Evolutionary conservation across 2,888 invertebrate species (phyloP), one percentile per base, ranked within the genome.

Genomic region (Pheosia gnoma): DNA sequence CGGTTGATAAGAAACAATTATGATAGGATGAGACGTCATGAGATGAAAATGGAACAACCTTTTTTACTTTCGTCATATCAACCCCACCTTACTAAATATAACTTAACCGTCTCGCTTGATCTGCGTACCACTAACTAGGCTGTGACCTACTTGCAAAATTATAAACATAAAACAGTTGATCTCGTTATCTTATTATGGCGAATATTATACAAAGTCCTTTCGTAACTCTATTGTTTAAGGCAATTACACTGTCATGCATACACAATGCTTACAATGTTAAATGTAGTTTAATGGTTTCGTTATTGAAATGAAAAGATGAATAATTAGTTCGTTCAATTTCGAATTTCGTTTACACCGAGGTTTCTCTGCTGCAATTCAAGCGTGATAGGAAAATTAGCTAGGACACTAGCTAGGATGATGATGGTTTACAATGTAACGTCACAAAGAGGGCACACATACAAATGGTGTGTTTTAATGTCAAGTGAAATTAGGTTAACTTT

Each of bases 281-380:
- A 53, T 38, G 10, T 38, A 6, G 53, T 37, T 53, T 37, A 53
- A 37, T 36, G 53, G 37, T 36, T 25, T 36, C 7, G 37, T 37
- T 53, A 53, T 52, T 11, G 45, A 54, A 45, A 36, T 45, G 38
- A 25, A 45, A 59, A 36, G 49, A 39, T 52, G 43, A 41, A 36
- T 59, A 59, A 59, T 59, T 59, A 43, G 5, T 41, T 53, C n/a
- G 43, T 25, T 36, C 9, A 36, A 36, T 36, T 49, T 49, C 25
- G 9, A 36, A 36, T 36, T 49, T 49, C 25, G 9, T 8, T 1
- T 43, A 43, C 10, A 0, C 8, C 43, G 9, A 43, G 8, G 9
- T 39, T 6, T 39, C 39, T 6, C 7, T 39, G 7, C 5, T 0
- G 39, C 3, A 7, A 39, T 2, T 39, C 39, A 3, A 39, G 39